Base-by-base conservation (phyloP, 2,888 invertebrate genomes). In the Epinotia nisella region DNA sequence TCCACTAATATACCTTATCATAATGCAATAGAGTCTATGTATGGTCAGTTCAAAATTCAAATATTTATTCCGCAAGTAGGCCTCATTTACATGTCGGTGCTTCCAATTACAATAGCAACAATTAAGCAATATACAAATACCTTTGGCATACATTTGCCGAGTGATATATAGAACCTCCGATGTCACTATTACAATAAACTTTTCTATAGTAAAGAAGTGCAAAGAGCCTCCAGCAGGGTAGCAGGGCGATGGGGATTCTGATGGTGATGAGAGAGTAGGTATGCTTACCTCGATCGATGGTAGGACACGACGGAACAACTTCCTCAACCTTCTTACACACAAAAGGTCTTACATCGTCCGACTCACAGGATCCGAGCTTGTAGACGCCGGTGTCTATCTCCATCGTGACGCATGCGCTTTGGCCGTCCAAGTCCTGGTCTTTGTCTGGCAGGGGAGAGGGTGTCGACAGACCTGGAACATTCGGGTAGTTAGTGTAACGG, bases 321-420 rank as follows among this genome's bases (percentile, higher is more conserved):
- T 61, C 49, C 3, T 66, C 62, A 3, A 67, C 55, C 41, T 68
- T 72, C 53, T 68, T 72, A 15, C 72, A 72, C 10, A 72, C 72
- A 51, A 68, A 72, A 2, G 72, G 72, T 39, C 19, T 68, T 5
- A 67, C 9, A 5, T 13, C 24, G 2, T 62, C 68, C 3, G 62
- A 39, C n/a, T 72, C 72, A 24, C 72, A 72, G 10, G 67, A 29
- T 21, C 62, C 72, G 3, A 62, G 19, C 24, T 62, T 72, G 35
- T 72, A 68, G 2, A 17, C 29, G 7, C 72, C 72, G 3, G 72
- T 41, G 0, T 62, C 49, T 5, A 68, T 62, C 15, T 72, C 72
- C 68, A 68, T 72, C 13, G 62, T 29, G 0, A 72, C 62, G 39
- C 72, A 72, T 17, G 58, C 39, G 45, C 55, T 71, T 9, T 59